Base-by-base conservation (phyloP, 2,797 vertebrate genomes). In the Anabacerthia variegaticeps region DNA sequence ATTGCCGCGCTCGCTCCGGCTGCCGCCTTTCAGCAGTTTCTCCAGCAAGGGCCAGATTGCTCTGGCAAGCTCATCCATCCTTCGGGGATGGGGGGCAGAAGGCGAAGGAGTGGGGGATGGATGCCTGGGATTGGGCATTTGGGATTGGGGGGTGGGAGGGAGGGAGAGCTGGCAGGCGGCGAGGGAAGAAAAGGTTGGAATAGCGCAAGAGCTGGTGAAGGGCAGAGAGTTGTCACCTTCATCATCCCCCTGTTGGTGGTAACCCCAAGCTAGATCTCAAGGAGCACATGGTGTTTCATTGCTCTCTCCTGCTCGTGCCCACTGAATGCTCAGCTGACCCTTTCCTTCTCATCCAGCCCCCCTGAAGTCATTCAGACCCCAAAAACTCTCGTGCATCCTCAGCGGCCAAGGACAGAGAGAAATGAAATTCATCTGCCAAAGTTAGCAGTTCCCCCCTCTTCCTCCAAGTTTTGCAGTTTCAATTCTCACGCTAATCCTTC, bases 1-100 rank as follows among this genome's bases (percentile, higher is more conserved):
- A 97, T 97, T 97, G 80, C 62, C 8, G 44, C 20, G 43, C 94
- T 73, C 21, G 37, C 95, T 78, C 66, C 3, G 74, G 71, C 85
- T 79, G 91, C 89, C 3, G 61, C 49, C 86, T 94, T 81, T 22
- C 73, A 54, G 62, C 62, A 17, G 63, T 72, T 85, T 66, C 94
- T 61, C 67, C 81, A 83, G 89, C 72, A 2, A 69, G 80, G 76
- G 84, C 95, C 89, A 93, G 93, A 95, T 96, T 94, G 97, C 93
- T 95, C 92, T 80, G 89, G 91, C 84, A 41, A 86, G 88, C 87
- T 94, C 96, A 84, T 91, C 85, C 68, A 68, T 93, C 93, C 92
- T 89, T 84, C 24, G 1, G 93, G 93, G 92, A 75, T 1, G 34
- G 37, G 63, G 80, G 81, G 88, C 88, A 95, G 92, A 46, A 85